Evolutionary conservation across 2,113 vertebrate genomes (phyloP).

Genomic region (Amphiprion ocellaris): DNA sequence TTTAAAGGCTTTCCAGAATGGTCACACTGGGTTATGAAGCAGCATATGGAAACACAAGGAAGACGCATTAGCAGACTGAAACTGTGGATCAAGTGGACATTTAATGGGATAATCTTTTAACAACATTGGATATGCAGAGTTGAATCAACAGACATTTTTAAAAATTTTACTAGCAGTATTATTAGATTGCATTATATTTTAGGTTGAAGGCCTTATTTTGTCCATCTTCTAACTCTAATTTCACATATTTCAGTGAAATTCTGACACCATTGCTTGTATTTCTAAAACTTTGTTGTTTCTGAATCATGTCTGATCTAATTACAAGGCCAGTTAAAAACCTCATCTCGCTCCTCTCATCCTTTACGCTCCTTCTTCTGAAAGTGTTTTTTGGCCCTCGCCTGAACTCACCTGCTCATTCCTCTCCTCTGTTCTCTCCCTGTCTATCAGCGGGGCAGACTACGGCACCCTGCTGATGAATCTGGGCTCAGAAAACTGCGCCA

Average conservation of each 20-base stretch:
- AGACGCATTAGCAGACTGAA: neutral
- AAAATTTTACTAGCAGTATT: no score
- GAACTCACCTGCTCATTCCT: neutral
- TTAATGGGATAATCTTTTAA: neutral
- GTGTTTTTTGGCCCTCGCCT: neutral
- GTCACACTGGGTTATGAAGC: neutral
- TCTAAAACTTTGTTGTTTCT: neutral
- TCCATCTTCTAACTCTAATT: no score
- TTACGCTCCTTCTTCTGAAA: neutral
- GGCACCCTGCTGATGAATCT: slow-evolving; percentile 94
- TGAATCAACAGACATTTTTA: no score
- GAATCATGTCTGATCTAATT: neutral
- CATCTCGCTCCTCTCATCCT: neutral
- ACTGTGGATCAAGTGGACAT: neutral
- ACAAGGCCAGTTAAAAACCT: neutral
- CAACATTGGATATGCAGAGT: neutral
- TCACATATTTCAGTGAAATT: no score
- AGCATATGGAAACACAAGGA: neutral
- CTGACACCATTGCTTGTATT: neutral
- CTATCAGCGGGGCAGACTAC: slow-evolving; percentile 93
- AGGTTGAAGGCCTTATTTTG: no score
- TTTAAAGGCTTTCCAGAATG: neutral
- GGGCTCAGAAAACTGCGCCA: slow-evolving; percentile 96
- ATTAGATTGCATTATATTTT: no score
- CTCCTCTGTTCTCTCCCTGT: slow-evolving; percentile 30